phyloP scores from a whole-genome alignment of 2,113 vertebrate species.

The Chaetodon auriga region DNA sequence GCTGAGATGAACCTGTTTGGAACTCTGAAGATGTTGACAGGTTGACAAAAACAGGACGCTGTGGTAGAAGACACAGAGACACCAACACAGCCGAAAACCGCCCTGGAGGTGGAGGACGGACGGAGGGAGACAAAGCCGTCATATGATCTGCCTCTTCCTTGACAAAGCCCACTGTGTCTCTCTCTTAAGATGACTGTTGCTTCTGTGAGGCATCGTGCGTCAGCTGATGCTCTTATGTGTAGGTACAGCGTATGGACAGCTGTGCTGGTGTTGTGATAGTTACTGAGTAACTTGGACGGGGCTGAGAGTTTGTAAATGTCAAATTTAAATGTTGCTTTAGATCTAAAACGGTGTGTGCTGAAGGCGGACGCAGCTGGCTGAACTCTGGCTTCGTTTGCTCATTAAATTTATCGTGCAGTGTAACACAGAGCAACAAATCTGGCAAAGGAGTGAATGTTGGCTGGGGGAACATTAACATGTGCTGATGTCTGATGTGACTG shows the following conservation, averaged over 20 bases:
- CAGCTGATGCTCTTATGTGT: conserved; percentile 58
- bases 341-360: neutral
- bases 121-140: conserved; percentile 43
- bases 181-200: conserved; percentile 24
- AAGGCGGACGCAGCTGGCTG: neutral
- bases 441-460: no score
- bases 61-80: neutral
- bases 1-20: neutral
- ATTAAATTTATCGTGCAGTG: neutral
- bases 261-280: neutral
- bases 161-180: conserved; percentile 67
- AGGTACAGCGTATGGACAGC: neutral
- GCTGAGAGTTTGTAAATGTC: neutral
- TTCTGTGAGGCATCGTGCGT: conserved; percentile 24
- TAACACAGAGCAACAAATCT: neutral
- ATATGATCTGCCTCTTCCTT: conserved; percentile 33
- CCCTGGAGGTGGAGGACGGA: conserved; percentile 27
- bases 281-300: neutral
- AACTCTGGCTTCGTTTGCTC: neutral
- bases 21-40: neutral
- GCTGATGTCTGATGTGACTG: no score
- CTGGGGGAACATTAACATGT: no score
- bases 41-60: neutral
- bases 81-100: neutral
- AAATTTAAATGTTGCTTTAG: neutral